Conservation (phyloP, 2,113 vertebrate genomes). For the Myodes glareolus region DNA sequence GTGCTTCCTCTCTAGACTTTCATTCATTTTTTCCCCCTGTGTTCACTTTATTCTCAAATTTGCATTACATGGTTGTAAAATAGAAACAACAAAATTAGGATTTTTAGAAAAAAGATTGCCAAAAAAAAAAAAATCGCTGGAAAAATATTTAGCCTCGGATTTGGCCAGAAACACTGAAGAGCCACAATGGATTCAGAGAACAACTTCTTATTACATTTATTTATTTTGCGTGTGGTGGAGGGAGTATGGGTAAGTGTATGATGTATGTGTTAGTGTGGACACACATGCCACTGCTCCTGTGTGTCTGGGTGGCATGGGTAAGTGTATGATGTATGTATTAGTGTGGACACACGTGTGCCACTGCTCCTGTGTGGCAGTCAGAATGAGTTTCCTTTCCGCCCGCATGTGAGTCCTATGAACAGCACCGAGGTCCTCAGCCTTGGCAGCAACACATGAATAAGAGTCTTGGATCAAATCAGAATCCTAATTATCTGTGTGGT, state of each 20-base stretch:
- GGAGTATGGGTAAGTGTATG: neutral
- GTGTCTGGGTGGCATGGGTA: too few relatives aligned
- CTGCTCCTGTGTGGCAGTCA: neutral
- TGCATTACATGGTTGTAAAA: slow-evolving; percentile 13
- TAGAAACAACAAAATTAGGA: neutral
- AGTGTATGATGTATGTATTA: neutral
- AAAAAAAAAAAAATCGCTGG: neutral
- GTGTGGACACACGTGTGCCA: neutral
- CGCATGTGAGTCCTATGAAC: neutral
- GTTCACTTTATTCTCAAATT: neutral
- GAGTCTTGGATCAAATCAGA: neutral
- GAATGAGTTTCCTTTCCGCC: neutral
- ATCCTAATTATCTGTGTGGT: neutral
- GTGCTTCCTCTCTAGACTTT: neutral
- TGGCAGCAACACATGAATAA: neutral
- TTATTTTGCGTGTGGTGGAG: neutral
- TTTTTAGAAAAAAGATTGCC: neutral
- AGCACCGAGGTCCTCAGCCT: too few relatives aligned
- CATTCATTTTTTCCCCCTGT: neutral
- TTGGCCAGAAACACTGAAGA: neutral
- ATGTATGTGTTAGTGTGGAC: neutral
- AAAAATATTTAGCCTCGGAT: neutral
- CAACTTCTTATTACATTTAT: neutral
- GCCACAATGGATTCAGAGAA: neutral
- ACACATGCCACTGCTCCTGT: neutral